phyloP scores from a whole-genome alignment of 30 jellyfish, hydroid and myxozoan genomes.

The Aurelia sp. region DNA sequence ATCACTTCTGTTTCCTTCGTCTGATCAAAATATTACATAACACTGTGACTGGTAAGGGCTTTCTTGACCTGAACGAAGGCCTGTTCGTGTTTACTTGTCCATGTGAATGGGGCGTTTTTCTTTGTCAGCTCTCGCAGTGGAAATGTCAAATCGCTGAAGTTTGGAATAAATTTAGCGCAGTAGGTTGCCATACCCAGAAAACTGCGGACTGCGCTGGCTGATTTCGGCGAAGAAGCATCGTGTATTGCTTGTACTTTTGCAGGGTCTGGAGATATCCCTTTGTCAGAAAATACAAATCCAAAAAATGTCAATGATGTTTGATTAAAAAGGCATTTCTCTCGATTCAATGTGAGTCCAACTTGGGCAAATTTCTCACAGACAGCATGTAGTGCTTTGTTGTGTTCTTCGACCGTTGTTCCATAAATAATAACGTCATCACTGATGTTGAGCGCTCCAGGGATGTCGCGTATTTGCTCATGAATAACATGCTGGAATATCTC shows the following conservation, averaged over 20 bases:
- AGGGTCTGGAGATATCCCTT: conserved; percentile 65
- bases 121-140: conserved; percentile 56
- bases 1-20: conserved; percentile 34
- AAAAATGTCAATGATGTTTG: conserved; percentile 56
- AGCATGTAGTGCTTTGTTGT: too few relatives aligned
- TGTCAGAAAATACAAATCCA: conserved; percentile 68
- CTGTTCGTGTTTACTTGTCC: conserved; percentile 37
- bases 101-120: conserved; percentile 57
- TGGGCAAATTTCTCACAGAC: conserved; percentile 20
- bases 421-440: too few relatives aligned
- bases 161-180: conserved; percentile 31
- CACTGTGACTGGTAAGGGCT: conserved; percentile 36
- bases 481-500: too few relatives aligned
- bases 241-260: conserved; percentile 44
- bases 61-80: conserved; percentile 37
- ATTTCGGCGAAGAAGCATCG: conserved; percentile 38
- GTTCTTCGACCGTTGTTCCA: too few relatives aligned
- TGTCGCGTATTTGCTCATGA: too few relatives aligned
- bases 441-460: too few relatives aligned
- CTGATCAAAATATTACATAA: conserved; percentile 41
- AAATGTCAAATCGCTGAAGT: conserved; percentile 37
- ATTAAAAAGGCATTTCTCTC: conserved; percentile 50
- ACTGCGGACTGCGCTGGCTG: too few relatives aligned
- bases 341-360: conserved; percentile 59
- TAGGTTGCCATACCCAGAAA: too few relatives aligned